Evolutionary conservation across 2,113 vertebrate genomes (phyloP).

Genomic region (Entosphenus tridentatus): DNA sequence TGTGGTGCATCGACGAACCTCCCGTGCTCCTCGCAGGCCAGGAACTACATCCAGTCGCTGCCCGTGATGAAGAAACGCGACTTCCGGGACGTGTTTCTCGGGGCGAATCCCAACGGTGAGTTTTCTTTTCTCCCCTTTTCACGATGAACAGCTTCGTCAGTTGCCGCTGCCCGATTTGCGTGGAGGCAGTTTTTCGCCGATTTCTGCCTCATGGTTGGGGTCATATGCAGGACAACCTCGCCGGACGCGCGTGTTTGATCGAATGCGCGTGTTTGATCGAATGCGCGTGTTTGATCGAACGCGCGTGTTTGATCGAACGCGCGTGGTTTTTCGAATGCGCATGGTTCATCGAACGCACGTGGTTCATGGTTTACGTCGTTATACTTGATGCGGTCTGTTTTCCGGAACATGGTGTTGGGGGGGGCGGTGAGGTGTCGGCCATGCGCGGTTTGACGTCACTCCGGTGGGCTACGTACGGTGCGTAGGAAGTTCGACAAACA

Average conservation of each 20-base stretch:
- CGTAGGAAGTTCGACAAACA: too few relatives aligned
- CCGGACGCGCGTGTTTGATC: background rate
- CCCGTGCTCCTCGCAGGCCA: slow-evolving; percentile 32
- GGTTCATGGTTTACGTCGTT: background rate
- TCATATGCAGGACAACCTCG: background rate
- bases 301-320: background rate
- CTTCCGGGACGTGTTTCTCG: slow-evolving; percentile 62
- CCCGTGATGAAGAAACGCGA: slow-evolving; percentile 89
- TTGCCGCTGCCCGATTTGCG: background rate
- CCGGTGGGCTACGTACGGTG: too few relatives aligned
- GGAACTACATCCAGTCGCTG: slow-evolving; percentile 90
- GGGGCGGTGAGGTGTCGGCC: too few relatives aligned
- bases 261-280: background rate
- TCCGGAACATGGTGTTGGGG: too few relatives aligned
- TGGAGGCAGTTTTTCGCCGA: background rate
- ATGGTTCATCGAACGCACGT: background rate
- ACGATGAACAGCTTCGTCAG: background rate
- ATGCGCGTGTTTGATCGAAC: background rate
- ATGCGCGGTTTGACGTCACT: too few relatives aligned
- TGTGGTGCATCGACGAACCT: background rate
- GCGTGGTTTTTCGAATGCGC: background rate
- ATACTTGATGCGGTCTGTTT: too few relatives aligned
- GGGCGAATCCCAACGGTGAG: slow-evolving; percentile 77
- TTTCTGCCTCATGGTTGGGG: background rate
- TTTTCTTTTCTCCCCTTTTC: background rate